Evolutionary conservation across 2,888 invertebrate genomes (phyloP).

Genomic region (Odontomyia ornata): DNA sequence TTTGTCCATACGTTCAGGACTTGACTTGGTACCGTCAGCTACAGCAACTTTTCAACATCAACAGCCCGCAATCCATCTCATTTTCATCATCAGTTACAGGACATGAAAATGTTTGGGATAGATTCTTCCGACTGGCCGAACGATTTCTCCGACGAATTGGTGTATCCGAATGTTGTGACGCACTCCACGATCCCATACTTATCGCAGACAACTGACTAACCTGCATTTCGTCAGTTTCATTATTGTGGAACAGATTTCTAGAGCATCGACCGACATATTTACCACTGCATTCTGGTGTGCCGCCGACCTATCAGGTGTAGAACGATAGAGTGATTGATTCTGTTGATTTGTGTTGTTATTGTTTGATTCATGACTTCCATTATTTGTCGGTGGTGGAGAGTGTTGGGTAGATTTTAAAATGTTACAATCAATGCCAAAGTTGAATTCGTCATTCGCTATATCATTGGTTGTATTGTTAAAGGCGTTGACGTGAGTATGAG

Average conservation of each 20-base stretch:
- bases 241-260: constrained; percentile 40
- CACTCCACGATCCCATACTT: constrained; percentile 52
- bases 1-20: not conserved
- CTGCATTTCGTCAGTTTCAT: constrained; percentile 56
- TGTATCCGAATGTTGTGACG: constrained; percentile 54
- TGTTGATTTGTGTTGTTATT: not conserved
- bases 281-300: not conserved
- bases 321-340: constrained; percentile 41
- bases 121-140: constrained; percentile 61
- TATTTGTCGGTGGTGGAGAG: not conserved
- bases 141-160: constrained; percentile 57
- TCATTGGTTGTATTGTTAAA: not conserved
- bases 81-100: constrained; percentile 53
- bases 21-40: not conserved
- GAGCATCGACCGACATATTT: constrained; percentile 56
- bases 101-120: constrained; percentile 61
- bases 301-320: constrained; percentile 47
- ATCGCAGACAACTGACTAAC: constrained; percentile 56
- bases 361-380: not conserved
- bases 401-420: constrained; percentile 6
- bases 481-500: not conserved
- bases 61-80: constrained; percentile 20
- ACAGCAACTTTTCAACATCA: not conserved
- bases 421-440: constrained; percentile 5
- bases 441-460: not conserved